Base-by-base conservation (phyloP, 2,113 vertebrate species). In the Barnardius zonarius region DNA sequence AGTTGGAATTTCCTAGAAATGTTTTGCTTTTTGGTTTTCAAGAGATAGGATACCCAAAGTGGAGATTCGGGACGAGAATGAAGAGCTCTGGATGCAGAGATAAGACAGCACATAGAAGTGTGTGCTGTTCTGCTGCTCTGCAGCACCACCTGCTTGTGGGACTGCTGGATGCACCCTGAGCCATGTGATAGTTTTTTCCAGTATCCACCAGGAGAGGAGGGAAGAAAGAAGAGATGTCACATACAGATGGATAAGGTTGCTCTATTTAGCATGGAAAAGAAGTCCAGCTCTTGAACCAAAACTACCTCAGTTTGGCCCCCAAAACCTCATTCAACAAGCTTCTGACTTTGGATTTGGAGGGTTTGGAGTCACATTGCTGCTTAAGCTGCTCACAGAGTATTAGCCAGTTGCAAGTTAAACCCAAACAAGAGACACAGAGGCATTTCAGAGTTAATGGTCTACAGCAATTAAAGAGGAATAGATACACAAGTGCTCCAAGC, bases 121-220 rank as follows among this genome's bases (percentile, higher is more conserved):
- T 4, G 22, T 16, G 70, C 52, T 88, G 7, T 62, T 33, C 80
- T 79, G 63, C 87, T 78, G 88, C 72, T 72, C 92, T 68, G 57
- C 90, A 95, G 86, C 95, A 91, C 90, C 83, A 93, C 66, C 92
- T 92, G 69, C 93, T 6, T 78, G 95, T 52, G 69, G 23, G 15
- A 44, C 85, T 68, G 72, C 76, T 86, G 43, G 20, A 70, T 49
- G 62, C 31, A 88, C 55, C 85, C 76, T 1, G 2, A 37, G 72
- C 17, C 13, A 16, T 18, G 11, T 1, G 37, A 37, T 22, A 5
- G 13, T 37, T 48, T 68, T 76, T 57, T 28, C 52, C 74, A 81
- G 57, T 31, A 48, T 22, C 63, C 57, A 92, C 57, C 28, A 35
- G 55, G 62, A n/a, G 44, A 67, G 27, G 57, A 73, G 63, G 78